These are phyloP conservation scores for Netta rufina DNA, from an alignment of 2,797 vertebrate genomes.

Conservation along the genomic window DNA sequence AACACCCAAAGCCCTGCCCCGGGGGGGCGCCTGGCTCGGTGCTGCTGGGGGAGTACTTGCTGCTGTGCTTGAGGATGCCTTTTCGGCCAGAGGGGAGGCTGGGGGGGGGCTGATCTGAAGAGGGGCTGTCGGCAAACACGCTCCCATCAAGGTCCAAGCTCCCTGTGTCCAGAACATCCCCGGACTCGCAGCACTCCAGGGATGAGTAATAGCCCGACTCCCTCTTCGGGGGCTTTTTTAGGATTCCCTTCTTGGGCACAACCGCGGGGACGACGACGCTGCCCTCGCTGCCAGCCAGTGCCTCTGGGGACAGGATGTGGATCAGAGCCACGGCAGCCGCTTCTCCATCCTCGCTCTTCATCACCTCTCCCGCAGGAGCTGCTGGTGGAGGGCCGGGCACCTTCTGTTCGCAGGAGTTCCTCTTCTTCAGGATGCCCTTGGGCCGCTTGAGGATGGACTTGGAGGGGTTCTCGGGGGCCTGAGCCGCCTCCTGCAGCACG, in stretches of 20 bases:
- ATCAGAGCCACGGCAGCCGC: background rate
- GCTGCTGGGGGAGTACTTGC: slow-evolving; percentile 87
- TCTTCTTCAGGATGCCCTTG: slow-evolving; percentile 93
- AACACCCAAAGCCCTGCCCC: slow-evolving; percentile 77
- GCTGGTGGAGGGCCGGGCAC: background rate
- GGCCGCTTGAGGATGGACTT: slow-evolving; percentile 80
- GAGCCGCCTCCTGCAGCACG: slow-evolving; percentile 76
- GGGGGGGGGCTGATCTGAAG: slow-evolving; percentile 20
- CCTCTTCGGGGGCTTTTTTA: slow-evolving; percentile 88
- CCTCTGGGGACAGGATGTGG: background rate
- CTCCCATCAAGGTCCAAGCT: slow-evolving; percentile 15
- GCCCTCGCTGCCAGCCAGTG: background rate
- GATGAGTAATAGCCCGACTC: slow-evolving; percentile 94
- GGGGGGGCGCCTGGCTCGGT: background rate
- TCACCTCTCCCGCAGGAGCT: background rate
- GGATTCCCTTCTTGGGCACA: slow-evolving; percentile 90
- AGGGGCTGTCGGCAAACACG: slow-evolving; percentile 53
- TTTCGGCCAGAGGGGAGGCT: slow-evolving; percentile 74
- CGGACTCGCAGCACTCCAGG: slow-evolving; percentile 86
- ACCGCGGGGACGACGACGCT: rapidly evolving
- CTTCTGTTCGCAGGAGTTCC: slow-evolving; percentile 82
- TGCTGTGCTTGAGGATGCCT: slow-evolving; percentile 91
- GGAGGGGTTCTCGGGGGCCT: slow-evolving; percentile 41
- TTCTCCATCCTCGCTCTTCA: background rate
- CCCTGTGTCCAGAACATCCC: slow-evolving; percentile 65